A percentile compares a stretch with the other conserved stretches of the same genome.
Conservation (phyloP, 2,113 vertebrate genomes). For the Eulemur rufifrons region DNA sequence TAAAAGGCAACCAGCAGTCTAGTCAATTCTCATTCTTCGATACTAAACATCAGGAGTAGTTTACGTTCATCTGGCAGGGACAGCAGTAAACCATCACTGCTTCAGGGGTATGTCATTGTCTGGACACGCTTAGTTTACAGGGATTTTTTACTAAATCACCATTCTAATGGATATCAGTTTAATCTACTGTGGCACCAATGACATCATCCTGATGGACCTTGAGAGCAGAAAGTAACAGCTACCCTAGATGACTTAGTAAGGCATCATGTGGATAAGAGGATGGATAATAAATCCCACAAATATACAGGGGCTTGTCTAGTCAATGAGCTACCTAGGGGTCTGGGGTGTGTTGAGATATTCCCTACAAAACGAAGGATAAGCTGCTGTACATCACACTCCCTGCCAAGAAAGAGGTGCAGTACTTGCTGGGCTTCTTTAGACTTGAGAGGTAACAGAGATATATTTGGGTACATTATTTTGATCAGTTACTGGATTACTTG, state of each 20-base stretch:
- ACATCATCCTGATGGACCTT: not conserved
- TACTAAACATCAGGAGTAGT: not conserved
- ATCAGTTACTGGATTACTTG: not conserved
- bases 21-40: not conserved
- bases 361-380: not conserved
- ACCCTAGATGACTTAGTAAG: not conserved
- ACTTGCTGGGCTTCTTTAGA: not conserved
- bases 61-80: not conserved
- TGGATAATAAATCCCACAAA: not conserved
- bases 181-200: not conserved
- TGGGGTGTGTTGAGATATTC: not conserved
- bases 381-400: not conserved
- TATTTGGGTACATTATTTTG: slow-evolving; percentile 37
- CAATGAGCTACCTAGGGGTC: not conserved
- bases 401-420: not conserved
- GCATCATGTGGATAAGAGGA: not conserved
- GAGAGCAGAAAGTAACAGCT: not conserved
- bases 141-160: not conserved
- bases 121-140: not conserved
- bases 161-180: not conserved
- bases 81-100: not conserved
- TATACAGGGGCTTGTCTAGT: not conserved
- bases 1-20: not conserved
- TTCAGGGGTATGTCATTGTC: not conserved
- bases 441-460: not conserved